phyloP scores from a whole-genome alignment of 1,140 invertebrate species.

The Vanessa atalanta region DNA sequence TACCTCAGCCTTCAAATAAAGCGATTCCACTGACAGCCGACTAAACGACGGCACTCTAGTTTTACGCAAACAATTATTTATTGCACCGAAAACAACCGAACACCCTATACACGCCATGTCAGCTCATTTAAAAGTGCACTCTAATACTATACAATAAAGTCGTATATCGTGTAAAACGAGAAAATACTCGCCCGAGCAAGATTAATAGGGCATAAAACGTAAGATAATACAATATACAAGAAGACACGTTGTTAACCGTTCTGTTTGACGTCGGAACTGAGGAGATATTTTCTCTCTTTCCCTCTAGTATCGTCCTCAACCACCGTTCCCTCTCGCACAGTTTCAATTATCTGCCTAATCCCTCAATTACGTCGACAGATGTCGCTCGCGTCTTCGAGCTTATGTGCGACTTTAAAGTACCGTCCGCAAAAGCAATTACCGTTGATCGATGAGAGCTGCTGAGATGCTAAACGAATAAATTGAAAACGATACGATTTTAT shows the following conservation, averaged over 20 bases:
- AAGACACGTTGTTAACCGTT: conserved; percentile 80
- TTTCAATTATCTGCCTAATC: conserved; percentile 81
- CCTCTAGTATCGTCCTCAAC: conserved; percentile 28
- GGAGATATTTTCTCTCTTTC: conserved; percentile 52
- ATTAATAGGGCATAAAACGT: conserved; percentile 79
- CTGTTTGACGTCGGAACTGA: conserved; percentile 59
- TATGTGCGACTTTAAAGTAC: conserved; percentile 79
- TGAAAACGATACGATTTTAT: conserved; percentile 42
- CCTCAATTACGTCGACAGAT: conserved; percentile 80
- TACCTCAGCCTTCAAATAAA: conserved; percentile 57
- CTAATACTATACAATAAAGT: conserved; percentile 43
- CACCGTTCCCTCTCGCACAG: conserved; percentile 56
- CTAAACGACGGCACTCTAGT: conserved; percentile 66
- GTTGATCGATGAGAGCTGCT: conserved; percentile 58
- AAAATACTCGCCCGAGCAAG: conserved; percentile 61
- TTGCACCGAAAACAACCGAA: conserved; percentile 67
- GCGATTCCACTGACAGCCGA: conserved; percentile 53
- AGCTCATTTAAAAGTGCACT: conserved; percentile 41
- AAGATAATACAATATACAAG: conserved; percentile 80
- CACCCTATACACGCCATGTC: conserved; percentile 43
- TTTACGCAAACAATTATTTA: conserved; percentile 79
- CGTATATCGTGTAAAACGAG: conserved; percentile 39
- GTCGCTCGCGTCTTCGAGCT: conserved; percentile 77
- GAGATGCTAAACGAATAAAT: conserved; percentile 42
- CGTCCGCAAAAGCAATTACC: conserved; percentile 74